Percentiles rank a stretch among this genome's conserved stretches.
These are phyloP conservation scores for Macrocentrus cingulum DNA, from an alignment of 1,140 invertebrate species.

Conservation along the genomic window DNA sequence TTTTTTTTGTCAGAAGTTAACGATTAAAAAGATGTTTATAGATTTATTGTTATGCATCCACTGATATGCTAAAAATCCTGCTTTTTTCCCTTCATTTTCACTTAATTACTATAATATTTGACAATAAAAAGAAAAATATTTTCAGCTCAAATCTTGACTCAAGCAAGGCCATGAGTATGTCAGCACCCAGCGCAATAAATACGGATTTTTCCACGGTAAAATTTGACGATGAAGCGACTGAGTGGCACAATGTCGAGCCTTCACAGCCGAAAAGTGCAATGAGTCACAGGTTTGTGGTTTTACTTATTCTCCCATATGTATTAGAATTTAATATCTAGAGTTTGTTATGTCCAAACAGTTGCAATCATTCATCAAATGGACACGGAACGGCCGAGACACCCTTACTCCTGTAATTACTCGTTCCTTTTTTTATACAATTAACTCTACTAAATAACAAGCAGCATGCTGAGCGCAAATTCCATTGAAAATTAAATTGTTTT, in stretches of 20 bases:
- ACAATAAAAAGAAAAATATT: no score
- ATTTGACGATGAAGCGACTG: constrained; percentile 60
- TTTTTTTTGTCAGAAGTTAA: no score
- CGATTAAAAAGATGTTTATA: no score
- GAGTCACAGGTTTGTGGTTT: constrained; percentile 48
- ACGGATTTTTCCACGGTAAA: constrained; percentile 74
- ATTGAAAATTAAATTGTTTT: constrained; percentile 8
- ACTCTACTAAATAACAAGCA: not conserved
- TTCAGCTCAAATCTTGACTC: constrained; percentile 65
- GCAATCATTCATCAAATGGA: constrained; percentile 29
- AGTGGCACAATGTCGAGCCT: constrained; percentile 46
- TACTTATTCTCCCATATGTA: constrained; percentile 1
- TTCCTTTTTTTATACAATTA: constrained; percentile 14
- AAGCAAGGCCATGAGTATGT: constrained; percentile 74
- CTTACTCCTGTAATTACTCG: constrained; percentile 33
- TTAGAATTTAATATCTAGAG: constrained; percentile 13
- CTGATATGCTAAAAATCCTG: no score
- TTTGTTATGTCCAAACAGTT: constrained; percentile 33
- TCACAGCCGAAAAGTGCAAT: constrained; percentile 50
- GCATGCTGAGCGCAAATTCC: not conserved
- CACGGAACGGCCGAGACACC: constrained; percentile 26
- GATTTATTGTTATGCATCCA: no score
- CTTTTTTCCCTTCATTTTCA: no score
- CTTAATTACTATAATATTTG: no score
- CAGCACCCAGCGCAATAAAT: constrained; percentile 83